Conservation (phyloP, 2,888 invertebrate species). For the Melinopterus prodromus region DNA sequence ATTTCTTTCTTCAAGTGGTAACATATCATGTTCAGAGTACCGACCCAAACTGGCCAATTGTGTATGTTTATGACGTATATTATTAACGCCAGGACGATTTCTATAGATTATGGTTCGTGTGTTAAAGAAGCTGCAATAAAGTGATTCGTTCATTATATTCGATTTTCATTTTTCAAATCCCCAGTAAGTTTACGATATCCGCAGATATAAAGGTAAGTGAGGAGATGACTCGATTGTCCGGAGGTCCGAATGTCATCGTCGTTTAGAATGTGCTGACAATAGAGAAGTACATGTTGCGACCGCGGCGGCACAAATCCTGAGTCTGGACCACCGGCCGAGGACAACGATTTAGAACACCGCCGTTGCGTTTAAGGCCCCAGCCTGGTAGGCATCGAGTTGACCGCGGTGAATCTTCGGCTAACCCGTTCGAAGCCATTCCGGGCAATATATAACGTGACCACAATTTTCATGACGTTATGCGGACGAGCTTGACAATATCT, state of each 20-base stretch:
- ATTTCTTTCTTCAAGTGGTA: constrained; percentile 17
- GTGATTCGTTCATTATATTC: constrained; percentile 59
- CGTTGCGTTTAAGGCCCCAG: constrained; percentile 48
- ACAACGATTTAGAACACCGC: constrained; percentile 52
- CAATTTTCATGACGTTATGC: constrained; percentile 30
- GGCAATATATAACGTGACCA: constrained; percentile 34
- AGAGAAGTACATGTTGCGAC: constrained; percentile 26
- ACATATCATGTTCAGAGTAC: constrained; percentile 19
- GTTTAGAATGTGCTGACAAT: constrained; percentile 18
- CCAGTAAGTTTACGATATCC: not conserved
- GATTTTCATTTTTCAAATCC: constrained; percentile 27
- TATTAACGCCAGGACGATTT: constrained; percentile 8
- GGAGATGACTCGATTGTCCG: not conserved
- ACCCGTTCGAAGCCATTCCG: constrained; percentile 20
- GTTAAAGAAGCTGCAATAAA: constrained; percentile 60
- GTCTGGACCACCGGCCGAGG: constrained; percentile 56
- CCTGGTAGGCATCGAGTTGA: constrained; percentile 29
- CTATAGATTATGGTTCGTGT: constrained; percentile 51
- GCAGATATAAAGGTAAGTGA: not conserved
- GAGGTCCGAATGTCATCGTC: not conserved
- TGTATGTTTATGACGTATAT: constrained; percentile 17
- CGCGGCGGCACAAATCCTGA: constrained; percentile 22
- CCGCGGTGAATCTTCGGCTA: constrained; percentile 29
- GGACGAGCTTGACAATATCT: too few relatives aligned
- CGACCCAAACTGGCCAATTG: constrained; percentile 17